Percentiles rank a stretch among this genome's conserved stretches.
These are phyloP conservation scores for Percopsis transmontana DNA, from an alignment of 2,113 vertebrate genomes.

Conservation along the genomic window DNA sequence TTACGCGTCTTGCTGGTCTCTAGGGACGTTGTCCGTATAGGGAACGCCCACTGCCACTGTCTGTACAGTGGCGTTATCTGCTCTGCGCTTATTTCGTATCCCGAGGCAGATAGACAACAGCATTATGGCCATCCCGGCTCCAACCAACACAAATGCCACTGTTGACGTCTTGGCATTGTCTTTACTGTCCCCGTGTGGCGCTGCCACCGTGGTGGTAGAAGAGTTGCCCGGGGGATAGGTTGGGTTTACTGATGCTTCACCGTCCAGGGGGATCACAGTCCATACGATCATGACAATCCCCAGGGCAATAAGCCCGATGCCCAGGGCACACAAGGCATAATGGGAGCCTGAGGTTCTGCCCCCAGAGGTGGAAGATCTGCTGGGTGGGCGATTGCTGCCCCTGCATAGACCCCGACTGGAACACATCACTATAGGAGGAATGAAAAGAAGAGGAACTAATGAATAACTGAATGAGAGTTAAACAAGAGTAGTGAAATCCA, in stretches of 20 bases:
- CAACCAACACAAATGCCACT: constrained; percentile 89
- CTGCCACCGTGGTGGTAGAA: constrained; percentile 19
- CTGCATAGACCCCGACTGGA: constrained; percentile 66
- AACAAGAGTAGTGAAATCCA: background rate
- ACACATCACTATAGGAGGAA: constrained; percentile 68
- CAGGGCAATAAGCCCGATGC: constrained; percentile 89
- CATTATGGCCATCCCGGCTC: constrained; percentile 81
- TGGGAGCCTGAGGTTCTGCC: constrained; percentile 81
- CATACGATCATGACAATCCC: constrained; percentile 96
- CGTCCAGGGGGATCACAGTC: constrained; percentile 84
- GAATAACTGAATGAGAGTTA: background rate
- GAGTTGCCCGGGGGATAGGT: constrained; percentile 57
- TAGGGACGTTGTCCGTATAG: constrained; percentile 30
- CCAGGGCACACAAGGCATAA: constrained; percentile 92
- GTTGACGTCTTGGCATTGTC: constrained; percentile 84
- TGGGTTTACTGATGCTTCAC: background rate
- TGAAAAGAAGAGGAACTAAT: constrained; percentile 21
- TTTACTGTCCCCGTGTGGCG: background rate
- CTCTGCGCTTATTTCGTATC: constrained; percentile 81
- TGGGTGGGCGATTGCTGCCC: constrained; percentile 23
- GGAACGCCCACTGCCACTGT: background rate
- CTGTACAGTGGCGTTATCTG: constrained; percentile 41
- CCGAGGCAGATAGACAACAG: constrained; percentile 88
- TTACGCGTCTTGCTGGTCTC: background rate
- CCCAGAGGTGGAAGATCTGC: constrained; percentile 34